These are phyloP conservation scores for Myxocyprinus asiaticus DNA, from an alignment of 2,113 vertebrate genomes.

Conservation along the genomic window DNA sequence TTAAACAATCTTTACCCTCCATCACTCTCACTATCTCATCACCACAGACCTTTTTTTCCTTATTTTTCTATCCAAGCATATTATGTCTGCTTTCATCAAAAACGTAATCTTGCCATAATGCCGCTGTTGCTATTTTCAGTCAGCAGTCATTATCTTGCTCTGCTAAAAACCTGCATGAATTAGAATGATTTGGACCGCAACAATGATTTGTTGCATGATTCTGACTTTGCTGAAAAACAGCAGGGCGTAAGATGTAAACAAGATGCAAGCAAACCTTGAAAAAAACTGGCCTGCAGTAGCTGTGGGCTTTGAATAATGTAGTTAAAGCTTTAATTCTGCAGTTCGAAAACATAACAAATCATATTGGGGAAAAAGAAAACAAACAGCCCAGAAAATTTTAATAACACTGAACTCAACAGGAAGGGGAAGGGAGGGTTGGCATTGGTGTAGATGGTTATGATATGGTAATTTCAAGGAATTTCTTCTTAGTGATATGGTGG, in stretches of 20 bases:
- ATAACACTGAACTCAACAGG: slow-evolving; percentile 18
- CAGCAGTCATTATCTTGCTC: slow-evolving; percentile 16
- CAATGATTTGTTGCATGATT: slow-evolving; percentile 38
- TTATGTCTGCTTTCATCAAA: slow-evolving; percentile 14
- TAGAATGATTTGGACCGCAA: slow-evolving; percentile 5
- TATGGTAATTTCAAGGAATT: slow-evolving; percentile 24
- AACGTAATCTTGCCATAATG: slow-evolving; percentile 29
- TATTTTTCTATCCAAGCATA: neutral
- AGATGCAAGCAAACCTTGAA: slow-evolving; percentile 26
- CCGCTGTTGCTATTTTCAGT: slow-evolving; percentile 19
- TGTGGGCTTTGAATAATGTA: slow-evolving; percentile 18
- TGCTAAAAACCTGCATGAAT: slow-evolving; percentile 27
- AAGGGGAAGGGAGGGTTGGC: neutral
- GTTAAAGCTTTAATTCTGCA: slow-evolving; percentile 12
- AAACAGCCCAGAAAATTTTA: slow-evolving; percentile 14
- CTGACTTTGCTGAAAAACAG: neutral
- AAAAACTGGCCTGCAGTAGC: neutral
- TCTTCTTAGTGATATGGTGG: slow-evolving; percentile 31
- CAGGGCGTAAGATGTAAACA: slow-evolving; percentile 21
- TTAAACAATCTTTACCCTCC: no score
- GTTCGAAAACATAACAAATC: slow-evolving; percentile 20
- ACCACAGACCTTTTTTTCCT: no score
- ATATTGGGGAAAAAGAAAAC: slow-evolving; percentile 8
- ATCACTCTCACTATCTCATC: no score
- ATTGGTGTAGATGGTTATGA: slow-evolving; percentile 1